Conservation (phyloP, 53 echinoderm and acorn worm species). For the Holothuria leucospilota region DNA sequence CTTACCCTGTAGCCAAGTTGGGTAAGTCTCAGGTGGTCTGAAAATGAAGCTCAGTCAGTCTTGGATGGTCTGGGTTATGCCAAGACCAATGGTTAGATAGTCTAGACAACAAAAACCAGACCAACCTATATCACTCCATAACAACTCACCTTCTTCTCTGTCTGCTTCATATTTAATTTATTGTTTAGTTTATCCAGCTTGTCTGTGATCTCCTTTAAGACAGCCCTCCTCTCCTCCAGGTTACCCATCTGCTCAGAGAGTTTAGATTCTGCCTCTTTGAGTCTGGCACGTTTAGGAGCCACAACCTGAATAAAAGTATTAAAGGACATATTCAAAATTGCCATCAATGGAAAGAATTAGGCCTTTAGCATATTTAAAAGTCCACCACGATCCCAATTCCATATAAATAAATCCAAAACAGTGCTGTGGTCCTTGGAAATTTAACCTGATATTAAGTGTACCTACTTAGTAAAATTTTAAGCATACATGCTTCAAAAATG, state of each 20-base stretch:
- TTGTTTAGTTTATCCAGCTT: constrained; percentile 91
- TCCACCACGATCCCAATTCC: too few relatives aligned
- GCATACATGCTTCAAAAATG: too few relatives aligned
- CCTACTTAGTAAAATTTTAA: too few relatives aligned
- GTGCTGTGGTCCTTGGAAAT: too few relatives aligned
- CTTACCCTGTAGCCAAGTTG: too few relatives aligned
- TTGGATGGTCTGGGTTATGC: too few relatives aligned
- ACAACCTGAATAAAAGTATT: constrained; percentile 66
- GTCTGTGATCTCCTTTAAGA: constrained; percentile 86
- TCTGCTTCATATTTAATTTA: constrained; percentile 75
- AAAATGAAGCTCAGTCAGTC: too few relatives aligned
- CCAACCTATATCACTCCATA: neutral
- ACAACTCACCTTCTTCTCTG: constrained; percentile 87
- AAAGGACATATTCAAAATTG: neutral
- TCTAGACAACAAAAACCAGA: too few relatives aligned
- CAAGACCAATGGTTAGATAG: too few relatives aligned
- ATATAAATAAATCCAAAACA: neutral
- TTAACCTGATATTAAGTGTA: too few relatives aligned
- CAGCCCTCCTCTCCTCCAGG: constrained; percentile 85
- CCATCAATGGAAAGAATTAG: neutral
- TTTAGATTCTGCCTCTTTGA: constrained; percentile 85
- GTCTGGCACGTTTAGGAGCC: constrained; percentile 88
- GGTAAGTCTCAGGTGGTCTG: too few relatives aligned
- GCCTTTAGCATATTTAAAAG: neutral
- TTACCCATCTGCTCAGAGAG: constrained; percentile 80